phyloP scores from a whole-genome alignment of 2,888 invertebrate genomes.

The Catonia carolina region DNA sequence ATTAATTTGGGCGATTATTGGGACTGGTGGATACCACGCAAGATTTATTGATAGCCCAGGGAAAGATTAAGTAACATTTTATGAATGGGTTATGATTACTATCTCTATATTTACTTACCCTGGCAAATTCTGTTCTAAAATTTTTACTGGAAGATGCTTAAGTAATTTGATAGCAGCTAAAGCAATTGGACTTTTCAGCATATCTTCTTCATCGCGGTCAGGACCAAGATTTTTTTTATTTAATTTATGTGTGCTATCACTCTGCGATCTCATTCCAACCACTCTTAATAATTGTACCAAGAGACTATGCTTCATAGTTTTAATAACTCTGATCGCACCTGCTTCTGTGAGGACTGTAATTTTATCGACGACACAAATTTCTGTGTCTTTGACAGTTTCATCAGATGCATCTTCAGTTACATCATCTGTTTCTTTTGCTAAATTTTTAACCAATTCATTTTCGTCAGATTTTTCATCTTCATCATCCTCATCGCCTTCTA shows the following conservation, averaged over 20 bases:
- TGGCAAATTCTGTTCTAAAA: constrained; percentile 69
- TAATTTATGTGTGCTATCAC: constrained; percentile 67
- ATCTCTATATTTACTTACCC: no score
- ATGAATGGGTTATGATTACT: no score
- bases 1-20: no score
- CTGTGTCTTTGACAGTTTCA: constrained; percentile 33
- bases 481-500: constrained; percentile 35
- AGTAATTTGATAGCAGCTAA: constrained; percentile 86
- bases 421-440: constrained; percentile 43
- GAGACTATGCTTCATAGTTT: constrained; percentile 60
- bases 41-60: no score
- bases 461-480: constrained; percentile 39
- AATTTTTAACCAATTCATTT: constrained; percentile 33
- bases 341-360: constrained; percentile 56
- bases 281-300: constrained; percentile 74
- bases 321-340: constrained; percentile 68
- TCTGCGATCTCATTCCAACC: constrained; percentile 59
- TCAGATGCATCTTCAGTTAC: constrained; percentile 38
- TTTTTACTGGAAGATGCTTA: constrained; percentile 71
- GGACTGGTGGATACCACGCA: no score
- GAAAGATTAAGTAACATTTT: no score
- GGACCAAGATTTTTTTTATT: constrained; percentile 60
- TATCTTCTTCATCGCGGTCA: constrained; percentile 84
- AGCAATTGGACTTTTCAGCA: constrained; percentile 84
- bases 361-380: constrained; percentile 42